Evolutionary conservation across 2,888 invertebrate species (phyloP).

Genomic region (Cantharis rustica): DNA sequence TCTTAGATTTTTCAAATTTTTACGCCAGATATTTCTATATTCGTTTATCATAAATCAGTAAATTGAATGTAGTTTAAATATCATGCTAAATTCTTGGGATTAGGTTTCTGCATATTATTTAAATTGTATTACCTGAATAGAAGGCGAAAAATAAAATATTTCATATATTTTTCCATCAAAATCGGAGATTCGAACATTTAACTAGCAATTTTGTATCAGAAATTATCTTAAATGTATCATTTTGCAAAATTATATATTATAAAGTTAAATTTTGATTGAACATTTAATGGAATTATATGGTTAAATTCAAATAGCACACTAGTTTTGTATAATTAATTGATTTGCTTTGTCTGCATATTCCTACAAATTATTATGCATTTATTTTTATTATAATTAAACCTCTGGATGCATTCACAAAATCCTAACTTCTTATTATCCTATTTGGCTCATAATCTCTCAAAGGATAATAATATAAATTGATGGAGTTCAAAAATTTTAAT

Average conservation of each 20-base stretch:
- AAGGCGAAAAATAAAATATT: background rate
- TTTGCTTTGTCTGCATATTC: background rate
- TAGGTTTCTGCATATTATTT: conserved; percentile 5
- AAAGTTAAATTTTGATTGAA: conserved; percentile 12
- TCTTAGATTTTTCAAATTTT: background rate
- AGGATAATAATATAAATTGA: no score
- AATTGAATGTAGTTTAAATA: background rate
- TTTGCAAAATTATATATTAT: conserved; percentile 16
- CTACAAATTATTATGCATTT: background rate
- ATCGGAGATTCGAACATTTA: conserved; percentile 8
- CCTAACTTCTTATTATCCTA: background rate
- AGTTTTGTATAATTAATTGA: background rate
- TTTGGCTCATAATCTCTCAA: background rate
- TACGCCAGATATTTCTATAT: background rate
- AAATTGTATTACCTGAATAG: conserved; percentile 11
- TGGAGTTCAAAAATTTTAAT: background rate
- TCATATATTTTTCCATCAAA: background rate
- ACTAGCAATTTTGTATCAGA: conserved; percentile 23
- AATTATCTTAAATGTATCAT: conserved; percentile 22
- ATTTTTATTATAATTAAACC: background rate
- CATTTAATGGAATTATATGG: conserved; percentile 20
- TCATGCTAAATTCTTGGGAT: background rate
- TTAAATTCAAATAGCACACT: conserved; percentile 11
- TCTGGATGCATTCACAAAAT: background rate
- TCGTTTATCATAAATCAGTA: background rate